Evolutionary conservation across 2,797 vertebrate genomes (phyloP).

Genomic region (Lithobates pipiens): DNA sequence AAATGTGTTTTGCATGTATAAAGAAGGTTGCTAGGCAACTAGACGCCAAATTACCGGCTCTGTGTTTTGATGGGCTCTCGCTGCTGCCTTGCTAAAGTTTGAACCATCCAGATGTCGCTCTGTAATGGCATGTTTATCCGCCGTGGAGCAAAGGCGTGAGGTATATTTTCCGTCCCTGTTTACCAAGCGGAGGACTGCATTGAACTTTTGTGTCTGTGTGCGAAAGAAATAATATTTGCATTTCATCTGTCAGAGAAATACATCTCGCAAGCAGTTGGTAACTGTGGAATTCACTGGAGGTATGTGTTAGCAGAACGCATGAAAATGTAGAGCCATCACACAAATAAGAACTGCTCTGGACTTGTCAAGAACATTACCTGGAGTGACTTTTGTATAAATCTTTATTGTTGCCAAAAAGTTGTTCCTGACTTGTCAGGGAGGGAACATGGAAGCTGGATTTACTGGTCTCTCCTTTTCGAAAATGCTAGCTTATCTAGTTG

Average conservation of each 20-base stretch:
- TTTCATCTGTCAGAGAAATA: conserved; percentile 65
- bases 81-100: conserved; percentile 60
- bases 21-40: conserved; percentile 74
- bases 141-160: conserved; percentile 69
- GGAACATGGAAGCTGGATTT: no score
- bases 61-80: conserved; percentile 77
- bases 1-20: conserved; percentile 79
- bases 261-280: conserved; percentile 59
- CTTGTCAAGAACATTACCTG: conserved; percentile 30
- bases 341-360: not conserved
- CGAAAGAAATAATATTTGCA: conserved; percentile 71
- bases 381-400: conserved; percentile 13
- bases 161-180: conserved; percentile 74
- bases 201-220: conserved; percentile 60
- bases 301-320: conserved; percentile 62
- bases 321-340: conserved; percentile 52
- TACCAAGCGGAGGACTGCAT: conserved; percentile 68
- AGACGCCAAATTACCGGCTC: conserved; percentile 71
- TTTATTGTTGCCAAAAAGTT: not conserved
- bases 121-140: conserved; percentile 68
- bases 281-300: conserved; percentile 45
- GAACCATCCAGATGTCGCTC: conserved; percentile 71
- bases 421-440: not conserved
- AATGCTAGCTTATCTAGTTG: no score
- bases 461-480: no score